phyloP scores from a whole-genome alignment of 2,888 invertebrate genomes.

The Apotomis turbidana region DNA sequence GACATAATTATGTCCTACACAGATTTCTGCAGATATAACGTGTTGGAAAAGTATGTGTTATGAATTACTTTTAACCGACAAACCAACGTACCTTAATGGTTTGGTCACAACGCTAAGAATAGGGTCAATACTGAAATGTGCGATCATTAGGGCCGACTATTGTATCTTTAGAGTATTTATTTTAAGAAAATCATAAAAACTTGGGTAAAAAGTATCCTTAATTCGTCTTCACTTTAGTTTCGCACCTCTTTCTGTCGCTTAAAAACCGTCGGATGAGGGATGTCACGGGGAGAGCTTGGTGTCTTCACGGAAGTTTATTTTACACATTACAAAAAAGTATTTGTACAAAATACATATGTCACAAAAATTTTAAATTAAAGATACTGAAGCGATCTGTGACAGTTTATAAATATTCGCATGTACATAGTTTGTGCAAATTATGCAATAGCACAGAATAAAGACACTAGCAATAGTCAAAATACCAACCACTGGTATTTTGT shows the following conservation, averaged over 20 bases:
- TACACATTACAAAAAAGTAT: neutral
- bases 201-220: constrained; percentile 12
- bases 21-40: too few relatives aligned
- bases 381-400: too few relatives aligned
- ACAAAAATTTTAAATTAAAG: too few relatives aligned
- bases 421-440: too few relatives aligned
- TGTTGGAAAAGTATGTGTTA: too few relatives aligned
- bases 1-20: too few relatives aligned
- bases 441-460: too few relatives aligned
- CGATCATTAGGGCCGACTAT: constrained; percentile 13
- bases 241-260: constrained; percentile 28
- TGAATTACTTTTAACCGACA: too few relatives aligned
- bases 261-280: constrained; percentile 25
- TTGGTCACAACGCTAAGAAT: neutral
- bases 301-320: constrained; percentile 20
- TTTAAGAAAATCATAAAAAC: constrained; percentile 22
- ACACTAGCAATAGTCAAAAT: too few relatives aligned
- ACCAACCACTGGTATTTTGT: too few relatives aligned
- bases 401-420: too few relatives aligned
- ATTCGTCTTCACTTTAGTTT: constrained; percentile 36
- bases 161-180: constrained; percentile 27
- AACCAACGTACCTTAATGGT: too few relatives aligned
- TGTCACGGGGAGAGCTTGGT: neutral
- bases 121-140: neutral
- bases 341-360: neutral